These are phyloP conservation scores for Spheniscus mendiculus DNA, from an alignment of 2,113 vertebrate species.

Conservation along the genomic window DNA sequence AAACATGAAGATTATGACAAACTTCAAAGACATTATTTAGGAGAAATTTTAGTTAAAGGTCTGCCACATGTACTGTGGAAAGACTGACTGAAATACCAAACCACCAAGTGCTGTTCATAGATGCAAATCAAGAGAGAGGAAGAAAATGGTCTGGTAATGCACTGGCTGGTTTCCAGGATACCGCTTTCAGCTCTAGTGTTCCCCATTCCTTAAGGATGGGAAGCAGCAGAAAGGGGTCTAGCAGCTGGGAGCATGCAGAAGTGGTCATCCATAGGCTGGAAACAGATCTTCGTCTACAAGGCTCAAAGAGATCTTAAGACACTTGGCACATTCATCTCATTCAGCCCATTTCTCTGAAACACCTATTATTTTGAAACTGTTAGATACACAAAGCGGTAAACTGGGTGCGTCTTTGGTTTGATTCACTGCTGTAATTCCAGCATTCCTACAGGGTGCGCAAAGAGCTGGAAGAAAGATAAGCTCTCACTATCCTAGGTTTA, in stretches of 20 bases:
- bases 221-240: neutral
- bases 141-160: neutral
- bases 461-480: neutral
- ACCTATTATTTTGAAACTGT: neutral
- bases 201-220: neutral
- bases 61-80: neutral
- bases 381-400: neutral
- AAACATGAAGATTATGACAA: neutral
- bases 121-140: neutral
- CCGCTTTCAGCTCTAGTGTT: neutral
- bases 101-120: neutral
- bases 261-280: neutral
- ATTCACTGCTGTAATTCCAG: neutral
- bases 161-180: neutral
- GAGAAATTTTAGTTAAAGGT: neutral
- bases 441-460: neutral
- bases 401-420: neutral
- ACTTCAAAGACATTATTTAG: neutral
- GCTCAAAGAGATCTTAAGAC: neutral
- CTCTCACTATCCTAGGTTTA: neutral
- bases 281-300: neutral
- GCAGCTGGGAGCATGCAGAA: neutral
- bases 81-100: neutral
- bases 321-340: neutral
- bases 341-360: neutral